A percentile compares a stretch with the other conserved stretches of the same genome.
These are phyloP conservation scores for Caracal caracal DNA, from an alignment of 2,113 vertebrate species.

Conservation along the genomic window DNA sequence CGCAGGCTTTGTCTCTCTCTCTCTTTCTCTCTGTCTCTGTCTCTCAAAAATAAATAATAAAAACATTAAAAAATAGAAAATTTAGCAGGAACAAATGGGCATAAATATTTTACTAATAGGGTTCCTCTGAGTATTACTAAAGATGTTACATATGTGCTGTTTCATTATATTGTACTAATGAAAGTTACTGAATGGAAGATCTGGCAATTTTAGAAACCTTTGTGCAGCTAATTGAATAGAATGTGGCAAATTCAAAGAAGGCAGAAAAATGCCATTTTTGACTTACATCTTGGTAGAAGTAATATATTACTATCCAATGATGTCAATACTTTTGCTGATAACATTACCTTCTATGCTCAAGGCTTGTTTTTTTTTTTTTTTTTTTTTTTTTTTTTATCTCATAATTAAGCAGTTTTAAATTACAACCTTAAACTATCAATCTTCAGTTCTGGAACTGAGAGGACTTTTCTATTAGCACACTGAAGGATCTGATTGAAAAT, in stretches of 20 bases:
- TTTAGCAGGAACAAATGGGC: neutral
- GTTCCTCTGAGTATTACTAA: neutral
- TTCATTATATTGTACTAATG: neutral
- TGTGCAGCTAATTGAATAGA: neutral
- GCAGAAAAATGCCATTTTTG: neutral
- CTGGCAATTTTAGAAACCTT: neutral
- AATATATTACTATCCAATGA: neutral
- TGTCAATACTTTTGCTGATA: neutral
- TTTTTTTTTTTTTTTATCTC: neutral
- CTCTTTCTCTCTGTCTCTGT: too few relatives aligned
- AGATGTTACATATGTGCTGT: neutral
- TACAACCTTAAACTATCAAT: neutral
- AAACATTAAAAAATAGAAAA: neutral
- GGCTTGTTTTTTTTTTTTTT: neutral
- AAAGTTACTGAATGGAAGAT: neutral
- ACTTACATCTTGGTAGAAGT: neutral
- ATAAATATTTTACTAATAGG: neutral
- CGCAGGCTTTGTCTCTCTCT: too few relatives aligned
- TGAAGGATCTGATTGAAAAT: neutral
- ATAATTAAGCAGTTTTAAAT: conserved; percentile 40
- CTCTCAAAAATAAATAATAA: too few relatives aligned
- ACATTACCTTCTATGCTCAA: neutral
- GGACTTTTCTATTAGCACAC: neutral
- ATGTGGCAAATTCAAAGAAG: neutral
- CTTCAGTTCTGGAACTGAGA: neutral